phyloP scores from a whole-genome alignment of 2,888 invertebrate species.

The Fabriciana adippe region DNA sequence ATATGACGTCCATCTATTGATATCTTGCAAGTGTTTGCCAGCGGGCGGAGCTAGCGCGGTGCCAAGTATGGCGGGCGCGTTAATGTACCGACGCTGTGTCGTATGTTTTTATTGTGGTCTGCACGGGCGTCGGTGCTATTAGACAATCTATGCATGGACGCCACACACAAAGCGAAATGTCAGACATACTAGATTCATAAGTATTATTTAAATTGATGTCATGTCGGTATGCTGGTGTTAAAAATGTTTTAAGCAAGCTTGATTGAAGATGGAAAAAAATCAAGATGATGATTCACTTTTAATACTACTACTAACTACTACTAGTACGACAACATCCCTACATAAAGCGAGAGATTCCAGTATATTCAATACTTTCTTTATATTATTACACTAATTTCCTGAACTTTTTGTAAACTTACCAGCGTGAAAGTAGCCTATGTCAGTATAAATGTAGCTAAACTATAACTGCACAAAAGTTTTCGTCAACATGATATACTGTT shows the following conservation, averaged over 20 bases:
- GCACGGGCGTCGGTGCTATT: slow-evolving; percentile 58
- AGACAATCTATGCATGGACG: slow-evolving; percentile 39
- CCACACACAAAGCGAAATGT: slow-evolving; percentile 40
- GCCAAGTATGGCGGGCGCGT: slow-evolving; percentile 81
- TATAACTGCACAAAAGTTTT: no score
- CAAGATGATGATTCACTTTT: no score
- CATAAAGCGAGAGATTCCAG: no score
- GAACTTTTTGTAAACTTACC: no score
- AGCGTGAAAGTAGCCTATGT: no score
- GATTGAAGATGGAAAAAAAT: background rate
- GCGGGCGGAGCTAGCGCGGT: slow-evolving; percentile 69
- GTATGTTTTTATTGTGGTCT: slow-evolving; percentile 70
- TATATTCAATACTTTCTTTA: no score
- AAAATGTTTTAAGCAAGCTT: background rate
- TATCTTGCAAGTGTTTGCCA: slow-evolving; percentile 64
- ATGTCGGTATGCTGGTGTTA: slow-evolving; percentile 9
- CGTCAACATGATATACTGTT: no score
- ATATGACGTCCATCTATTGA: slow-evolving; percentile 62
- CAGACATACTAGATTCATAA: slow-evolving; percentile 26
- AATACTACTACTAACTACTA: no score
- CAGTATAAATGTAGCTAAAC: no score
- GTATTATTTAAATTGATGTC: slow-evolving; percentile 25
- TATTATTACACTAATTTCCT: no score
- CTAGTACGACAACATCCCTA: no score
- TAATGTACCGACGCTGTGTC: slow-evolving; percentile 72